These are phyloP conservation scores for Heliconius himera DNA, from an alignment of 1,140 invertebrate species.

Conservation along the genomic window DNA sequence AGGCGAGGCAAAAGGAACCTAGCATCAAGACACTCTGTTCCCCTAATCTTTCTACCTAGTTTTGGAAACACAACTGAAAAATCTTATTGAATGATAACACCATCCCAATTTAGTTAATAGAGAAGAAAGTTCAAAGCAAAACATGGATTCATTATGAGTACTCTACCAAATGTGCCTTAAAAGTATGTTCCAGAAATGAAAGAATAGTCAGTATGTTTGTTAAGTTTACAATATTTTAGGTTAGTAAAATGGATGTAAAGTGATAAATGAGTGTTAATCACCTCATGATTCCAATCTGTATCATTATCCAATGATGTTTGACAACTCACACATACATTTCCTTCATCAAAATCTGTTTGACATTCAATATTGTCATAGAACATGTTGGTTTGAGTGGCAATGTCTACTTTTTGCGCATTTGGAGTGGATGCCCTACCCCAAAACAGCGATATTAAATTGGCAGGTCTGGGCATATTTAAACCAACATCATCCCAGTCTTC, in stretches of 20 bases:
- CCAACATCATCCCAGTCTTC: slow-evolving; percentile 97
- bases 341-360: slow-evolving; percentile 73
- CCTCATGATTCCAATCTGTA: slow-evolving; percentile 75
- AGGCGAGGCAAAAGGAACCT: too few species aligned
- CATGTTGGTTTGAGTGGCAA: slow-evolving; percentile 50
- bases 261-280: slow-evolving; percentile 45
- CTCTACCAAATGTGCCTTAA: too few species aligned
- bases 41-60: too few species aligned
- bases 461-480: slow-evolving; percentile 91
- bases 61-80: too few species aligned
- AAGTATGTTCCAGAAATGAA: too few species aligned
- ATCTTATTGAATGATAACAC: too few species aligned
- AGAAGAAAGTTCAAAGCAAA: too few species aligned
- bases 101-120: too few species aligned
- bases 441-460: slow-evolving; percentile 89
- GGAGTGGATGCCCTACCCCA: slow-evolving; percentile 81
- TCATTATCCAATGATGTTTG: slow-evolving; percentile 65
- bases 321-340: slow-evolving; percentile 68
- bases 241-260: background rate
- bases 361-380: slow-evolving; percentile 53
- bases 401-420: slow-evolving; percentile 59
- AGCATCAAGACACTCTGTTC: too few species aligned
- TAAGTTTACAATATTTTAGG: too few species aligned
- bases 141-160: too few species aligned
- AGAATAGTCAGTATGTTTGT: too few species aligned